A percentile compares a stretch with the other conserved stretches of the same genome.
These are phyloP conservation scores for Tetragonula carbonaria DNA, from an alignment of 2,888 invertebrate genomes.

Conservation along the genomic window DNA sequence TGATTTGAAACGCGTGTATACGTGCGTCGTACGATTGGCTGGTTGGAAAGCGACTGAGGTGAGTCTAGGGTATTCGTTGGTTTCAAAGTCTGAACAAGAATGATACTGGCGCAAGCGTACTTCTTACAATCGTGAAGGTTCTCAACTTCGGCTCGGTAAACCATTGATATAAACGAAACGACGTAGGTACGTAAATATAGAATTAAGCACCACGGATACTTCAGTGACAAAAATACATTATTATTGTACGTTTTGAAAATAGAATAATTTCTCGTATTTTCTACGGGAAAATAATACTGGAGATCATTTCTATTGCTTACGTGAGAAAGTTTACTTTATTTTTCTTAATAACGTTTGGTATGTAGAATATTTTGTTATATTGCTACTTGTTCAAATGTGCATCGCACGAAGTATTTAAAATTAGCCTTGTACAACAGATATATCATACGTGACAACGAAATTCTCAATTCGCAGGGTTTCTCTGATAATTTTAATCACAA, in stretches of 20 bases:
- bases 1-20: slow-evolving; percentile 40
- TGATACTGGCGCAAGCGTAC: slow-evolving; percentile 67
- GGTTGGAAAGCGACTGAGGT: slow-evolving; percentile 73
- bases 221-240: background rate
- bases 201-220: slow-evolving; percentile 17
- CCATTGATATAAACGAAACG: slow-evolving; percentile 12
- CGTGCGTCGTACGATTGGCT: slow-evolving; percentile 49
- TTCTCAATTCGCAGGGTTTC: background rate
- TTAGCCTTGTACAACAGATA: background rate
- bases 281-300: background rate
- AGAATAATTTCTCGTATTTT: too few species aligned
- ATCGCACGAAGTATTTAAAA: background rate
- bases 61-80: slow-evolving; percentile 59
- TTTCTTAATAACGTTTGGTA: background rate
- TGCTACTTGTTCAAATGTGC: background rate
- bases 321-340: background rate
- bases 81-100: slow-evolving; percentile 72
- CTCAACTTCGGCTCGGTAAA: slow-evolving; percentile 45
- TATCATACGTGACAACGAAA: background rate
- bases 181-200: slow-evolving; percentile 5
- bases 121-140: slow-evolving; percentile 24
- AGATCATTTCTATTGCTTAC: background rate
- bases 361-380: background rate
- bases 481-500: too few species aligned
- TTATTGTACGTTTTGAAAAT: background rate